Evolutionary conservation across 2,113 vertebrate genomes (phyloP).

Genomic region (Lamprotornis superbus): DNA sequence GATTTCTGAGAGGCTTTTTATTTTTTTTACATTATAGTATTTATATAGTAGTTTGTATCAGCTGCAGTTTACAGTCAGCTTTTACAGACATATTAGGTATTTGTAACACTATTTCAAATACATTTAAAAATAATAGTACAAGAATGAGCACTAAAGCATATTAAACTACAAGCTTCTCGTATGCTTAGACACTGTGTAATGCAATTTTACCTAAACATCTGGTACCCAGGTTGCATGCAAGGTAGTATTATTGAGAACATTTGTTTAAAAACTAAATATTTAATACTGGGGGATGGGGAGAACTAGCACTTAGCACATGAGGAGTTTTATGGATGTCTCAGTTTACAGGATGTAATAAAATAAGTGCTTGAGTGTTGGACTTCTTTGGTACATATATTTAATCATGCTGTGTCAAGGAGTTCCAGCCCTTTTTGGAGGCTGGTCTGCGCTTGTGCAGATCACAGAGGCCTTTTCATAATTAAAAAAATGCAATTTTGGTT

Average conservation of each 20-base stretch:
- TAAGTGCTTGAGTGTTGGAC: conserved; percentile 61
- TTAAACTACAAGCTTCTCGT: conserved; percentile 61
- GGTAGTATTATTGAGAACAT: conserved; percentile 70
- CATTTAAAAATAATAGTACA: conserved; percentile 57
- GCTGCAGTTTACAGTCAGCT: conserved; percentile 54
- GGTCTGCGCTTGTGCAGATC: conserved; percentile 35
- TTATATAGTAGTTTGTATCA: conserved; percentile 48
- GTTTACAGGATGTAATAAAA: conserved; percentile 73
- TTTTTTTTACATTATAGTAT: background rate
- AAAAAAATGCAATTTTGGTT: conserved; percentile 57
- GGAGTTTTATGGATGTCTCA: conserved; percentile 69
- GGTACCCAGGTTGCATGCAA: conserved; percentile 68
- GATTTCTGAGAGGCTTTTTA: conserved; percentile 4
- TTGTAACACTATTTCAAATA: conserved; percentile 64
- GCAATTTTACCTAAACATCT: conserved; percentile 73
- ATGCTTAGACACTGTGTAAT: conserved; percentile 53
- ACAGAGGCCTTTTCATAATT: conserved; percentile 45
- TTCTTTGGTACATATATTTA: conserved; percentile 70
- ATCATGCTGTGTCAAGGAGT: conserved; percentile 49
- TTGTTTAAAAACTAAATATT: conserved; percentile 72
- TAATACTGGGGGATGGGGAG: conserved; percentile 59
- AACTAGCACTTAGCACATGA: conserved; percentile 55
- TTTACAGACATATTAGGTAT: conserved; percentile 70
- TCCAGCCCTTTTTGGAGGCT: conserved; percentile 21
- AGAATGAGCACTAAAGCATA: conserved; percentile 65